These are phyloP conservation scores for Teleogryllus occipitalis DNA, from an alignment of 1,140 invertebrate genomes.

Conservation along the genomic window DNA sequence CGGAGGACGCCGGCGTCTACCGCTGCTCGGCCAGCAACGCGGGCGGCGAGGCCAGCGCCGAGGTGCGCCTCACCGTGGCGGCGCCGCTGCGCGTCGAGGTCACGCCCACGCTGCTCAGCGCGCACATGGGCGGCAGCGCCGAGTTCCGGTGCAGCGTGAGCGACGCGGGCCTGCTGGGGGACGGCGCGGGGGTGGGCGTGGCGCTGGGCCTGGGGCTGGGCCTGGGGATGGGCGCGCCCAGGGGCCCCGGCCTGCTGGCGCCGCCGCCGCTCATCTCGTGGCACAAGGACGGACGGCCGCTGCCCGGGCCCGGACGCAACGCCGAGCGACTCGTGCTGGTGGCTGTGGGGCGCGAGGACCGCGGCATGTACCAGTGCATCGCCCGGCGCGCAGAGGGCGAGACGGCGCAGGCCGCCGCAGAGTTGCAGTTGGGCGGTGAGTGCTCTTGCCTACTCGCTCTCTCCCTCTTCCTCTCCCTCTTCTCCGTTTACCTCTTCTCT, in stretches of 20 bases:
- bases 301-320: constrained; percentile 40
- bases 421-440: constrained; percentile 71
- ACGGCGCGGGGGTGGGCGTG: no score
- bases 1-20: constrained; percentile 61
- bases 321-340: constrained; percentile 52
- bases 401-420: constrained; percentile 62
- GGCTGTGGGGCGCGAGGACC: constrained; percentile 62
- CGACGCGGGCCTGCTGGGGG: no score
- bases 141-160: constrained; percentile 58
- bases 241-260: constrained; percentile 9
- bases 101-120: constrained; percentile 56
- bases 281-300: constrained; percentile 66
- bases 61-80: constrained; percentile 54
- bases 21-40: constrained; percentile 58
- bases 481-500: no score
- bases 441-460: constrained; percentile 4
- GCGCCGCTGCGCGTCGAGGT: constrained; percentile 63
- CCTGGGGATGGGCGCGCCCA: no score
- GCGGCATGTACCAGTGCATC: constrained; percentile 82
- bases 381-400: constrained; percentile 46
- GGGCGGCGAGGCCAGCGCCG: constrained; percentile 58
- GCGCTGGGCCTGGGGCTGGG: no score
- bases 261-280: constrained; percentile 39
- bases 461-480: no score
- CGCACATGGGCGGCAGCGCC: constrained; percentile 61